Evolutionary conservation across 2,797 vertebrate species (phyloP).

Genomic region (Pseudomugil gertrudae): DNA sequence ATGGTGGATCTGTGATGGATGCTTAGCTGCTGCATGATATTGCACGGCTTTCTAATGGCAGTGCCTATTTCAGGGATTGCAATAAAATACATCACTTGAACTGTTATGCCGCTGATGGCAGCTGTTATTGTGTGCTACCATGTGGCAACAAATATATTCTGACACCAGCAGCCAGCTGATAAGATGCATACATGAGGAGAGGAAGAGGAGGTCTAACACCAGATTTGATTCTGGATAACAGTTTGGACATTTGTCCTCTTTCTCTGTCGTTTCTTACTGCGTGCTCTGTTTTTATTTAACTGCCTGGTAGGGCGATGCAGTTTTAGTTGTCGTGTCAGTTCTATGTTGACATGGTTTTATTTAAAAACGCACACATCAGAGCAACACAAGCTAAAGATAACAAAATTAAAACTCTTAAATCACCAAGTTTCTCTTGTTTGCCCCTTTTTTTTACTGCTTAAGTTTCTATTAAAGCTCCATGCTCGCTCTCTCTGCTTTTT

Average conservation of each 20-base stretch:
- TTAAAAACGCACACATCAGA: background rate
- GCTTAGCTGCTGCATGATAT: conserved; percentile 36
- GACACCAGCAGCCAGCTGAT: conserved; percentile 17
- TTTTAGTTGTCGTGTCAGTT: background rate
- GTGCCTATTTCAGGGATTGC: conserved; percentile 48
- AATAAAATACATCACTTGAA: conserved; percentile 60
- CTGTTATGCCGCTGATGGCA: conserved; percentile 37
- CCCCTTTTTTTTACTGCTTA: conserved; percentile 48
- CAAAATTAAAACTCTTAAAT: conserved; percentile 53
- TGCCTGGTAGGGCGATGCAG: background rate
- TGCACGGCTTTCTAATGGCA: conserved; percentile 28
- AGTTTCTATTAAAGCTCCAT: conserved; percentile 70
- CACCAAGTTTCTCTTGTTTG: conserved; percentile 56
- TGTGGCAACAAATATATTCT: conserved; percentile 43
- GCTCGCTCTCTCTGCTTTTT: conserved; percentile 57
- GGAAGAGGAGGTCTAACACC: conserved; percentile 9
- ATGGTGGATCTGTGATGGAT: conserved; percentile 26
- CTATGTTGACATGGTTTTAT: conserved; percentile 6
- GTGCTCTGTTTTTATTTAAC: background rate
- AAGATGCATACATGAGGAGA: conserved; percentile 21
- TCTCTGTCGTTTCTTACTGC: background rate
- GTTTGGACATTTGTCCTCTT: background rate
- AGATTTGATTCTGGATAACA: conserved; percentile 17
- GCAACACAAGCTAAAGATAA: conserved; percentile 16
- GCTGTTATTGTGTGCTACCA: conserved; percentile 49